Conservation (phyloP, 2,797 vertebrate species). For the Ammospiza maritima region DNA sequence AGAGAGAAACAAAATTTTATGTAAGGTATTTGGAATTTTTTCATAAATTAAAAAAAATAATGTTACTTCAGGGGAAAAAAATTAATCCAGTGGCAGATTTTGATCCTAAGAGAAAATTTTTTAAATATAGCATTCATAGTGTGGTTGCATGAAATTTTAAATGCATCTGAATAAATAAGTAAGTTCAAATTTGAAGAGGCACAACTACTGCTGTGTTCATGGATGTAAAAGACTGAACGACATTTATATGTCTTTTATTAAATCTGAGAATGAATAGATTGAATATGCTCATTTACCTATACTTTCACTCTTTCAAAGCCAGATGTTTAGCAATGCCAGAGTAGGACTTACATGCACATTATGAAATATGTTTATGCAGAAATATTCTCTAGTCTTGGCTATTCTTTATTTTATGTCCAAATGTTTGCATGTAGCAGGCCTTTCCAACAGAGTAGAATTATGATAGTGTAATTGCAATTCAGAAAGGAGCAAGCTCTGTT, state of each 20-base stretch:
- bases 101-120: neutral
- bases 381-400: neutral
- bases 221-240: neutral
- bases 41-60: neutral
- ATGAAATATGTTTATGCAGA: neutral
- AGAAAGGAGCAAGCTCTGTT: neutral
- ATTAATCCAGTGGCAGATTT: neutral
- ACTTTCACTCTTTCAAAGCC: neutral
- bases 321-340: neutral
- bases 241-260: neutral
- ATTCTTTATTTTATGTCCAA: neutral
- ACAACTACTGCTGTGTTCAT: neutral
- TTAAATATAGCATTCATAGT: neutral
- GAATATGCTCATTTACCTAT: neutral
- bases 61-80: fast-evolving
- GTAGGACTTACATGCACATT: neutral
- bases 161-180: neutral
- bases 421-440: neutral
- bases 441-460: neutral
- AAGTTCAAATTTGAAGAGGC: neutral
- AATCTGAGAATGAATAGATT: neutral
- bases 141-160: neutral
- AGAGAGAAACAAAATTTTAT: neutral
- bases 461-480: neutral
- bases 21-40: neutral